Conservation (phyloP, 1,140 invertebrate species). For the Tribolium madens region DNA sequence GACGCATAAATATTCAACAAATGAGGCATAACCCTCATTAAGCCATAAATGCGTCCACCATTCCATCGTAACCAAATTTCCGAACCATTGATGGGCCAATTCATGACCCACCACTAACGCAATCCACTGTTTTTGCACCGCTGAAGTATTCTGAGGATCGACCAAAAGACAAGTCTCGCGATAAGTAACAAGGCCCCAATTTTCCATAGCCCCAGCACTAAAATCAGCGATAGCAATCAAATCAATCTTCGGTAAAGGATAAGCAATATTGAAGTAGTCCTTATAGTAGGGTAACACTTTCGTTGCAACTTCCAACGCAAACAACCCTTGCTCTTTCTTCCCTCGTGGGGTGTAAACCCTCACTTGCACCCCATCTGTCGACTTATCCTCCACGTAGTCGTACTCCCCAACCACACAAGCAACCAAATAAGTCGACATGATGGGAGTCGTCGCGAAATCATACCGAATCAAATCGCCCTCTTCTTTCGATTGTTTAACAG, state of each 20-base stretch:
- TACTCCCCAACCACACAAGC: slow-evolving; percentile 95
- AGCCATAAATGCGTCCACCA: slow-evolving; percentile 89
- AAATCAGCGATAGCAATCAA: slow-evolving; percentile 96
- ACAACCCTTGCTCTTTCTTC: slow-evolving; percentile 92
- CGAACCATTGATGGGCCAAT: slow-evolving; percentile 92
- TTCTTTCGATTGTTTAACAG: slow-evolving; percentile 72
- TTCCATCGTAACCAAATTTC: slow-evolving; percentile 93
- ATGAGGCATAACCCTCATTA: slow-evolving; percentile 94
- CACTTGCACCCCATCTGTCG: slow-evolving; percentile 84
- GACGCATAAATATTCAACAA: slow-evolving; percentile 90
- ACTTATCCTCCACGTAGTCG: slow-evolving; percentile 89
- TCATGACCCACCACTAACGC: slow-evolving; percentile 90
- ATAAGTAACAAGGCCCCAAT: slow-evolving; percentile 91
- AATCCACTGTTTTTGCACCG: slow-evolving; percentile 86
- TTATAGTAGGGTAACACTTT: slow-evolving; percentile 94
- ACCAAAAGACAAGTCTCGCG: slow-evolving; percentile 87
- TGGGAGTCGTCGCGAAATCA: slow-evolving; percentile 87
- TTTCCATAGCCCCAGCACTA: slow-evolving; percentile 94
- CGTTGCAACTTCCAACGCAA: slow-evolving; percentile 88
- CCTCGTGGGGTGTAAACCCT: slow-evolving; percentile 93
- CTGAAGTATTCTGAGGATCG: slow-evolving; percentile 86
- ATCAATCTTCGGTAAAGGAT: slow-evolving; percentile 96
- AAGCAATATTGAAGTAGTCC: slow-evolving; percentile 94
- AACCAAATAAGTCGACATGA: slow-evolving; percentile 97
- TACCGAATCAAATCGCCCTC: slow-evolving; percentile 72